phyloP scores from a whole-genome alignment of 2,113 vertebrate species.

The Abramis brama region DNA sequence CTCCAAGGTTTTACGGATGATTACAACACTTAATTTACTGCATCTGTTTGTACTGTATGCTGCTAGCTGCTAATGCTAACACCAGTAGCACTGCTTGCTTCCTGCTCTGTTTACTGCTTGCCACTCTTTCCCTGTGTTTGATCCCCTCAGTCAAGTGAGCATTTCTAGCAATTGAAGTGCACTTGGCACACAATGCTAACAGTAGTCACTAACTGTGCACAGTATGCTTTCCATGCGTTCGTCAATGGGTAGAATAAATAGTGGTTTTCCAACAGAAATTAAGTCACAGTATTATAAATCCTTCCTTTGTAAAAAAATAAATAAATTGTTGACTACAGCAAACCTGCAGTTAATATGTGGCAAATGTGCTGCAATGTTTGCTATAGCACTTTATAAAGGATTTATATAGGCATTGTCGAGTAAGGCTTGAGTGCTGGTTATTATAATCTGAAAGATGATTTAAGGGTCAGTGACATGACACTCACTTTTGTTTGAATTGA shows the following conservation, averaged over 20 bases:
- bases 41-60: neutral
- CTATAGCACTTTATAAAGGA: neutral
- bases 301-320: neutral
- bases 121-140: constrained; percentile 12
- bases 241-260: neutral
- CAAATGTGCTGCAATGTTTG: neutral
- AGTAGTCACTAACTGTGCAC: neutral
- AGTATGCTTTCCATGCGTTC: neutral
- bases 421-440: neutral
- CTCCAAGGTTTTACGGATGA: neutral
- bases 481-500: neutral
- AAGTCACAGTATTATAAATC: neutral
- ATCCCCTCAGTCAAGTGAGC: constrained; percentile 24
- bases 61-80: constrained; percentile 42
- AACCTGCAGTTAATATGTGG: neutral
- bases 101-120: constrained; percentile 40
- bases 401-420: neutral
- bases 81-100: constrained; percentile 26
- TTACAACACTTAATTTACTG: neutral
- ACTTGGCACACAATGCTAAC: neutral
- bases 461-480: neutral
- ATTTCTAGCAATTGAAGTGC: constrained; percentile 34
- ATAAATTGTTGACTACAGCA: neutral
- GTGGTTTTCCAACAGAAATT: neutral
- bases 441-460: neutral